Conservation (phyloP, 2,797 vertebrate genomes). For the Eulemur albifrons region DNA sequence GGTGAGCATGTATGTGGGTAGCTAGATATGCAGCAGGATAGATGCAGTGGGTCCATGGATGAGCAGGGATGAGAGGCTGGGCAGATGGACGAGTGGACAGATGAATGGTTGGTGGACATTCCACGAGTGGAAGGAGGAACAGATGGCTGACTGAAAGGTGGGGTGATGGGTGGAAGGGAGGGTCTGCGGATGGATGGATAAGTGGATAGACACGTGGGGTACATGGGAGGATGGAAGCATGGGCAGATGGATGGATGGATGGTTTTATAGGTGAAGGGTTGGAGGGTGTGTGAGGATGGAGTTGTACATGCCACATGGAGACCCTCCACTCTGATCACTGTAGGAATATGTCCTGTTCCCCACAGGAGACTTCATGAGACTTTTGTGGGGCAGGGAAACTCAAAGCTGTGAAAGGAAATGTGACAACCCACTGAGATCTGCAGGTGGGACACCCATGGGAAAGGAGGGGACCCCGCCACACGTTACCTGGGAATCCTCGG, state of each 20-base stretch:
- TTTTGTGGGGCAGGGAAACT: background rate
- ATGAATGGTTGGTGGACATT: background rate
- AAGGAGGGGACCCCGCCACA: background rate
- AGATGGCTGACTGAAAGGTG: too few relatives aligned
- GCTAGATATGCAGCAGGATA: background rate
- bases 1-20: too few relatives aligned
- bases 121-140: too few relatives aligned
- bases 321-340: background rate
- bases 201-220: too few relatives aligned
- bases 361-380: background rate
- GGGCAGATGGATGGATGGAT: too few relatives aligned
- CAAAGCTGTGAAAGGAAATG: background rate
- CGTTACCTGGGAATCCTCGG: slow-evolving; percentile 52
- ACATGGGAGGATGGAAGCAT: too few relatives aligned
- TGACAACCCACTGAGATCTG: background rate
- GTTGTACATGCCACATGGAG: background rate
- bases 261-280: background rate
- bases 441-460: too few relatives aligned
- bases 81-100: background rate
- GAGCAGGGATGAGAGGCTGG: background rate
- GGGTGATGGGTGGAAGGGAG: too few relatives aligned
- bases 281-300: background rate
- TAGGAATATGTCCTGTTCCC: background rate
- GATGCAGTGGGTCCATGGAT: background rate
- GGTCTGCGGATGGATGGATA: too few relatives aligned